Conservation (phyloP, 1,140 invertebrate genomes). For the Caerostris extrusa region DNA sequence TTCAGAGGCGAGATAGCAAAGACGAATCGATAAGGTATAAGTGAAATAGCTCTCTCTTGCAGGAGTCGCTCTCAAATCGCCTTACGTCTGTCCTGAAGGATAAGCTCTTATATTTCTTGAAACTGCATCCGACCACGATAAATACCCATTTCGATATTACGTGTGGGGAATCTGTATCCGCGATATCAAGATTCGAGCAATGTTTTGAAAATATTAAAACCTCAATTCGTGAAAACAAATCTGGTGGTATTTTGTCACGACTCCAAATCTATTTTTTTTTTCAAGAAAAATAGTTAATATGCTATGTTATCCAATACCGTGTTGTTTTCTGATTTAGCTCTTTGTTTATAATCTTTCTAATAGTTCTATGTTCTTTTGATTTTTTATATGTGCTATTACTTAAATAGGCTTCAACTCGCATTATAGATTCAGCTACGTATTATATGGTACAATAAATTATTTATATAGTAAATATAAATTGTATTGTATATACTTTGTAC, state of each 20-base stretch:
- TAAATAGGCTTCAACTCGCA: no score
- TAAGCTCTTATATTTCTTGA: slow-evolving; percentile 20
- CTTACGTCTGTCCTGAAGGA: not conserved
- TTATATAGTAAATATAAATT: no score
- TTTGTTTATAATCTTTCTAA: no score
- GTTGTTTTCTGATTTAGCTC: not conserved
- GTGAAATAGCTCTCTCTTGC: slow-evolving; percentile 1
- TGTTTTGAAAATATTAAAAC: not conserved
- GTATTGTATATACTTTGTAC: no score
- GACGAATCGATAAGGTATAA: slow-evolving; percentile 1
- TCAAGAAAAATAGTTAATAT: not conserved
- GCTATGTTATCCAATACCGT: not conserved
- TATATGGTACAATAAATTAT: no score
- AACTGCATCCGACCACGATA: not conserved
- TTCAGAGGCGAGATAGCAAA: not conserved
- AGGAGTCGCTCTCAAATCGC: not conserved
- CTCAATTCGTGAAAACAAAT: not conserved
- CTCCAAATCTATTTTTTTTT: not conserved
- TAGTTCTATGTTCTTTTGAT: no score
- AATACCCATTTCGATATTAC: slow-evolving; percentile 7
- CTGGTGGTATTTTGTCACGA: not conserved
- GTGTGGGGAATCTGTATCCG: not conserved
- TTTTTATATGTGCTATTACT: no score
- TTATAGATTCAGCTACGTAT: no score
- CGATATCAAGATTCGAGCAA: not conserved